Conservation (phyloP, 2,797 vertebrate species). For the Smutsia temminckii region DNA sequence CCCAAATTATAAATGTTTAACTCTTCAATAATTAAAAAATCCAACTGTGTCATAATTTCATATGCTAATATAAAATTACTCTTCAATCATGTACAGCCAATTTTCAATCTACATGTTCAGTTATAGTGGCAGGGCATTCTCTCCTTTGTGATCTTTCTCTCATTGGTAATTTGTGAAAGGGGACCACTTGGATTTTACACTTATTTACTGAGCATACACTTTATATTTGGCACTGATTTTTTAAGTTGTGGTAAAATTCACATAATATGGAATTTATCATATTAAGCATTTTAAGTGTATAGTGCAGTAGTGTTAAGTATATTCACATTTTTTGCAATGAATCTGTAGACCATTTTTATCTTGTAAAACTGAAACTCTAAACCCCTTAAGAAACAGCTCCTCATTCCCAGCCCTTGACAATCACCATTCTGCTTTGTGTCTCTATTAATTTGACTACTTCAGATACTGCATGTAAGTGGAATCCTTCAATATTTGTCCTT, state of each 20-base stretch:
- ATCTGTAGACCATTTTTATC: neutral
- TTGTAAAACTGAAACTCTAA: constrained; percentile 33
- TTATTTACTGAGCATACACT: neutral
- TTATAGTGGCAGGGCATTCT: neutral
- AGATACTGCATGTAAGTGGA: neutral
- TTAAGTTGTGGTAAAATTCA: constrained; percentile 14
- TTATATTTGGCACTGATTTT: neutral
- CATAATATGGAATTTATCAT: neutral
- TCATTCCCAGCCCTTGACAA: neutral
- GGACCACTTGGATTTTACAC: neutral
- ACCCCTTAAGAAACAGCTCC: neutral
- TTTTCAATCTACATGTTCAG: neutral
- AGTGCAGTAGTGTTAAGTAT: neutral
- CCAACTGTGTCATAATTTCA: neutral
- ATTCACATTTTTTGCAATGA: neutral
- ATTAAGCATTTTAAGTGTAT: neutral
- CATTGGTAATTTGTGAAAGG: neutral
- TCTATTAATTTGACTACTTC: neutral
- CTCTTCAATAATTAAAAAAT: constrained; percentile 57
- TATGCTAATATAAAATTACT: neutral
- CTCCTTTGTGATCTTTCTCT: neutral
- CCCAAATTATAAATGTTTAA: constrained; percentile 64
- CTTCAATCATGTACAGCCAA: neutral
- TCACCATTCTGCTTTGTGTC: neutral
- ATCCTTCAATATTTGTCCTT: neutral